These are phyloP conservation scores for Diachasmimorpha longicaudata DNA, from an alignment of 1,140 invertebrate species.

Conservation along the genomic window DNA sequence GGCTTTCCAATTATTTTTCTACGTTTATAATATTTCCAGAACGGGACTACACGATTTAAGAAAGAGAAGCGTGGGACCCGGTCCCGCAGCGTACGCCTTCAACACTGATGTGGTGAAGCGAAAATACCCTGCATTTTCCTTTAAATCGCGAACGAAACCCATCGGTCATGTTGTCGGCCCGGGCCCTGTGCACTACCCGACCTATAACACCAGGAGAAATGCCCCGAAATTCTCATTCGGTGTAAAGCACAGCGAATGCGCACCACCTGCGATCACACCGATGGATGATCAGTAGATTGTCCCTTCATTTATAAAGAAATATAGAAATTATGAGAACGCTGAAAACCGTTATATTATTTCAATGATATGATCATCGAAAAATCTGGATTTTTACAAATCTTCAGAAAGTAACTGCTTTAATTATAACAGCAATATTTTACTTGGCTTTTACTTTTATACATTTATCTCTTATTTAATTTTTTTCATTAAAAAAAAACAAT, in stretches of 20 bases:
- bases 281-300: neutral
- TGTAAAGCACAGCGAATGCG: constrained; percentile 50
- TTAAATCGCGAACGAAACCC: constrained; percentile 36
- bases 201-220: constrained; percentile 34
- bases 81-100: constrained; percentile 49
- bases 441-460: no score
- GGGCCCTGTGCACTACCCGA: constrained; percentile 47
- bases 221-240: constrained; percentile 52
- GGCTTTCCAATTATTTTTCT: no score
- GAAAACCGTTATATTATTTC: no score
- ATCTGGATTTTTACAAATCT: no score
- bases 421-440: no score
- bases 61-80: constrained; percentile 36
- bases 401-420: no score
- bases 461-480: no score
- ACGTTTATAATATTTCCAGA: constrained; percentile 30
- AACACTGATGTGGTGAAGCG: constrained; percentile 41
- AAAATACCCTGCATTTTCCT: constrained; percentile 45
- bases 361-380: no score
- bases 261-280: constrained; percentile 12
- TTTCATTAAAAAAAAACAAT: no score
- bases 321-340: no score
- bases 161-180: constrained; percentile 31
- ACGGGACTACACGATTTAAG: constrained; percentile 23
- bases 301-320: no score